A percentile compares a stretch with the other conserved stretches of the same genome.
Evolutionary conservation across 2,113 vertebrate genomes (phyloP).

Genomic region (Podocnemis expansa): DNA sequence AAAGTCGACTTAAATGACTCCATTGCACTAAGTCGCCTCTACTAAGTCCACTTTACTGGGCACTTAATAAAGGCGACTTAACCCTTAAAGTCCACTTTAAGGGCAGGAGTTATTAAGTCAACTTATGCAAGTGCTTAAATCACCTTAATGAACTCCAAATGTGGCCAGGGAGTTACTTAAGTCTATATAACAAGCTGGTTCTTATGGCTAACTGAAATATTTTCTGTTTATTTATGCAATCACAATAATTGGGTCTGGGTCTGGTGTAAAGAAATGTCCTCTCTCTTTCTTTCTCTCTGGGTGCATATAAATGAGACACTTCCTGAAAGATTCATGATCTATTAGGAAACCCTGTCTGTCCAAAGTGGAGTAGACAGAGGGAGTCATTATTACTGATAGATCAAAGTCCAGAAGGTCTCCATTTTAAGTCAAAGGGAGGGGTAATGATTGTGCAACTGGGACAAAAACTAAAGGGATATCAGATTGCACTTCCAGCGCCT

Average conservation of each 20-base stretch:
- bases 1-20: no score
- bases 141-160: no score
- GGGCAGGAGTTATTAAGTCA: no score
- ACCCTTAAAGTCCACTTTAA: no score
- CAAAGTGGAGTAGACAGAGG: neutral
- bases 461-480: neutral
- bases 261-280: neutral
- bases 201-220: neutral
- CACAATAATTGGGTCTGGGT: neutral
- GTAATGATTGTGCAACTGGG: neutral
- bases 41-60: no score
- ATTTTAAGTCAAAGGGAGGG: neutral
- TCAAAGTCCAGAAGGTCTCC: neutral
- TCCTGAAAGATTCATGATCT: neutral
- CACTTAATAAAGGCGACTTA: no score
- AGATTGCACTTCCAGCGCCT: neutral
- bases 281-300: neutral
- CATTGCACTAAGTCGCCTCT: no score
- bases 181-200: neutral
- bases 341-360: neutral
- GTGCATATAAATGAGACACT: neutral
- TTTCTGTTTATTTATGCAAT: neutral
- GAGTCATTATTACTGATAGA: neutral
- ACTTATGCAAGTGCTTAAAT: no score
- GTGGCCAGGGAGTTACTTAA: no score